Base-by-base conservation (phyloP, 2,888 invertebrate genomes). In the Plebejus melissa region DNA sequence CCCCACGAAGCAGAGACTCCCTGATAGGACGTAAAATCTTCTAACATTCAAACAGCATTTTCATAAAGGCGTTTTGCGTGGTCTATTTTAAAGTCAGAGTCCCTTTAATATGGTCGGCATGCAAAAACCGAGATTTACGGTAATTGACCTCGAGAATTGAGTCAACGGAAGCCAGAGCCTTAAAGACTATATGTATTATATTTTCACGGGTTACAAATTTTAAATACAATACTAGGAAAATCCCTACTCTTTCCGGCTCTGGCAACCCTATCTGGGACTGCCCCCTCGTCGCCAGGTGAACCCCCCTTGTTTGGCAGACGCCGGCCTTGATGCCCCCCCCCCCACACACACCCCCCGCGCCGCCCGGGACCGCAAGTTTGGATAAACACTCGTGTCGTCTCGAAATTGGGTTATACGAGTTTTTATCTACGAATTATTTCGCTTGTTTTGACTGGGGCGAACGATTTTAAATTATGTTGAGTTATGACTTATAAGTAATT, bases 241-340 rank as follows among this genome's bases (percentile, higher is more conserved):
- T 50, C 50, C 4, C 13, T 50, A 13, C 50, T 50, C 13, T 16
- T 16, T 54, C 54, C 54, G 54, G 16, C 54, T 54, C 16, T 54
- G 54, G 54, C 54, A 54, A 4, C 54, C 54, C 54, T 54, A 54
- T 81, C 89, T 91, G 60, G 60, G 60, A 58, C 88, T 89, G 70
- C 77, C 81, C 79, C 86, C 85, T 85, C 87, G 89, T 90, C 89
- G 91, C 91, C 91, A 91, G 91, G 93, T 90, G 90, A 90, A 92
- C 87, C 88, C 90, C 93, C 84, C 89, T 86, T 91, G 91, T 91
- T 93, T 91, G 90, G 91, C 92, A 93, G 93, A 93, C 93, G 84
- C 89, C 93, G 93, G 90, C 93, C 93, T 93, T 93, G 93, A 93
- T 93, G 89, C 89, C 88, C 90, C 90, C 84, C 84, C 86, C 86